These are phyloP conservation scores for Heliothis subflexa DNA, from an alignment of 1,140 invertebrate species.

Conservation along the genomic window DNA sequence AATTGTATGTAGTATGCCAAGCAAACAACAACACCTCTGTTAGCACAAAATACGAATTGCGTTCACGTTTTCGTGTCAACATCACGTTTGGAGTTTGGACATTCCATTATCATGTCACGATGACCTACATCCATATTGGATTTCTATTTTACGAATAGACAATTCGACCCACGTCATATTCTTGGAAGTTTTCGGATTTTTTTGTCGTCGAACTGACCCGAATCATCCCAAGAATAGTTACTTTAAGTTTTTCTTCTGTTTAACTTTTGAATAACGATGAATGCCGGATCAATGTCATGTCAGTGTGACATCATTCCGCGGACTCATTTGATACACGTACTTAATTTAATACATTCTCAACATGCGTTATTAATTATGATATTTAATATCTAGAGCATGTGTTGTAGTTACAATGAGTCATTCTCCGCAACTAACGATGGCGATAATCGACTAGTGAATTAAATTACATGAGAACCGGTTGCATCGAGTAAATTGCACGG, in stretches of 20 bases:
- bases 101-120: slow-evolving; percentile 63
- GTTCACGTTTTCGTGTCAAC: slow-evolving; percentile 60
- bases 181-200: slow-evolving; percentile 20
- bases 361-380: slow-evolving; percentile 41
- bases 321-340: slow-evolving; percentile 37
- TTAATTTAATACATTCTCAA: slow-evolving; percentile 43
- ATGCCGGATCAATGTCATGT: slow-evolving; percentile 19
- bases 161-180: slow-evolving; percentile 52
- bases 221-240: not conserved
- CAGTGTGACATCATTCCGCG: slow-evolving; percentile 36
- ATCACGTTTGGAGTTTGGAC: slow-evolving; percentile 60
- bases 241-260: slow-evolving; percentile 21
- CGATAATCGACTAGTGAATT: slow-evolving; percentile 60
- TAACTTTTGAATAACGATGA: slow-evolving; percentile 26
- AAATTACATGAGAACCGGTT: slow-evolving; percentile 71
- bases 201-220: slow-evolving; percentile 8
- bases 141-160: slow-evolving; percentile 60
- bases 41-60: slow-evolving; percentile 55
- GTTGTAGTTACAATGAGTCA: slow-evolving; percentile 67
- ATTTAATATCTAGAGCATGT: slow-evolving; percentile 55
- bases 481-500: slow-evolving; percentile 71
- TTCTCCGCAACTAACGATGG: slow-evolving; percentile 61
- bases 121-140: slow-evolving; percentile 62
- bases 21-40: slow-evolving; percentile 36
- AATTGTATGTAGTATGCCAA: slow-evolving; percentile 3